These are phyloP conservation scores for Acanthornis magna DNA, from an alignment of 2,797 vertebrate species.

Conservation along the genomic window DNA sequence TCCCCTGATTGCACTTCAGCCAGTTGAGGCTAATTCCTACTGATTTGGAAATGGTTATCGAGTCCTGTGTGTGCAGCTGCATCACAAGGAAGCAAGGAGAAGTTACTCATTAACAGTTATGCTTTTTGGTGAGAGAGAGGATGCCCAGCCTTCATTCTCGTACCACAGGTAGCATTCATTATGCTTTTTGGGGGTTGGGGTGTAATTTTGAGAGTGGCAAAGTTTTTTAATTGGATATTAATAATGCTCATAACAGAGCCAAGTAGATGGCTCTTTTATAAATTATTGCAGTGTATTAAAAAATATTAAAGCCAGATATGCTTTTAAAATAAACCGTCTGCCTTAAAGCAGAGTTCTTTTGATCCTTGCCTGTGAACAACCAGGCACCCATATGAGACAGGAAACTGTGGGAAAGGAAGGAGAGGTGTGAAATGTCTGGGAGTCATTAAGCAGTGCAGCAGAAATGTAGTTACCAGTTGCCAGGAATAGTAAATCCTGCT, in stretches of 20 bases:
- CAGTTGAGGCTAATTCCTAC: neutral
- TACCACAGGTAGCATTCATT: neutral
- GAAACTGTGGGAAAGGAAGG: neutral
- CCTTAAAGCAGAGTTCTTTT: neutral
- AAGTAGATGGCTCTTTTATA: neutral
- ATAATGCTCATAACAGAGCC: neutral
- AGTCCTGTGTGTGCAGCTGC: neutral
- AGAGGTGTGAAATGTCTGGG: constrained; percentile 57
- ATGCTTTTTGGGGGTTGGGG: neutral
- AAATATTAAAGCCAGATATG: neutral
- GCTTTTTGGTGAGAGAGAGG: neutral
- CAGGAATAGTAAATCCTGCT: constrained; percentile 6
- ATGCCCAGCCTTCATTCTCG: neutral
- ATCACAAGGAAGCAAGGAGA: neutral
- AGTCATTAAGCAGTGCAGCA: neutral
- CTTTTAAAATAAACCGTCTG: constrained; percentile 42
- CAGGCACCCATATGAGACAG: neutral
- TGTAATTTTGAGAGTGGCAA: neutral
- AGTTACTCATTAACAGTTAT: neutral
- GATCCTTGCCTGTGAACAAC: constrained; percentile 2
- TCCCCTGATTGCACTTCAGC: neutral
- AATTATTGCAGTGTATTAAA: neutral
- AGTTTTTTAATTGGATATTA: neutral
- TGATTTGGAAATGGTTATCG: neutral
- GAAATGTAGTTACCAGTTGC: neutral